Base-by-base conservation (phyloP, 1,140 invertebrate genomes). In the Drosophila arizonae region DNA sequence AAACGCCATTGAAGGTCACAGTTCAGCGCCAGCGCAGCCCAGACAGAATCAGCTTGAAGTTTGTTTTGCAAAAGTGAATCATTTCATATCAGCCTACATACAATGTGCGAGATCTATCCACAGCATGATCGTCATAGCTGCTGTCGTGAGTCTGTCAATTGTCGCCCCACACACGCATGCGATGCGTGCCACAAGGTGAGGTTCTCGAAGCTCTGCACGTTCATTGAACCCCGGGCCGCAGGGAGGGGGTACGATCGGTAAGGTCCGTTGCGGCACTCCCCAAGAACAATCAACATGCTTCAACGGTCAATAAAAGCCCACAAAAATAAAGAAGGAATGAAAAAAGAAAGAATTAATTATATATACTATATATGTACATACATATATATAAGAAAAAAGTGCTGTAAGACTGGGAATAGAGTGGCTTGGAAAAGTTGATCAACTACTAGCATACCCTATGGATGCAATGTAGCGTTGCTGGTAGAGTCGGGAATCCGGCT, bases 1-100 rank as follows among this genome's bases (percentile, higher is more conserved):
- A 68, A 72, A 58, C 56, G 36, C 11, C n/a, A 28, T 24, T 41
- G 70, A 72, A 73, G 71, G 71, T 73, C 71, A 45, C 50, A 70
- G 41, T 69, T 61, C 62, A 17, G 26, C 56, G 17, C 21, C 33
- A 52, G 33, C 24, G 36, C 46, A 56, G 62, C 36, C 55, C 24
- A 57, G 54, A 39, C 46, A 72, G 69, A 72, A 65, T 65, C 60
- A 33, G 43, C 68, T 55, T 30, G 11, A 65, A 52, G 54, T 52
- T 66, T 58, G 39, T 6, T 11, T 11, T 85, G 75, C 68, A 55
- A 76, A 39, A 76, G 67, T 81, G 81, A 87, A 69, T 82, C 84
- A 87, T 71, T 79, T 61, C 85, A 77, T 85, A 57, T 56, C 78
- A 76, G 79, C 79, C 81, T 68, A 86, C 82, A 65, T 76, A 24